Conservation (phyloP, 1,140 invertebrate genomes). For the Zaprionus davidi region DNA sequence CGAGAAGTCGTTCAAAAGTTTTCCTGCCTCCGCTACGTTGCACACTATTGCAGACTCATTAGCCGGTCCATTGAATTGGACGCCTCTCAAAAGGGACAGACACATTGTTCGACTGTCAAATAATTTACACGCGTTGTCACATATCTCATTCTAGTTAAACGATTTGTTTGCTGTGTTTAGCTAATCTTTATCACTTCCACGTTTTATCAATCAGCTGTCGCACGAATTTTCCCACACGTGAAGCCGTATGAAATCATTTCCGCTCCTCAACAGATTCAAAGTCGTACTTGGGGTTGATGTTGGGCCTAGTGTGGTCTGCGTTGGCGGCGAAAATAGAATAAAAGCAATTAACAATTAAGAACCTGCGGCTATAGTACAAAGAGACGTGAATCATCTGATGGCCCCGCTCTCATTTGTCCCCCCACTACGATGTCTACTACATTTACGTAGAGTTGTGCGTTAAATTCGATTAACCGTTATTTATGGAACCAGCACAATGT, state of each 20-base stretch:
- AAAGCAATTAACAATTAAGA: conserved; percentile 56
- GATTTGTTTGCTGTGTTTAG: conserved; percentile 23
- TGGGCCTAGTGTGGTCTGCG: conserved; percentile 34
- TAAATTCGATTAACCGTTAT: conserved; percentile 68
- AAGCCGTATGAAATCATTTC: conserved; percentile 52
- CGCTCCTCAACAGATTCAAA: conserved; percentile 14
- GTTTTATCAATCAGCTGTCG: conserved; percentile 39
- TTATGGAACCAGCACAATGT: conserved; percentile 68
- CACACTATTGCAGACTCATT: conserved; percentile 31
- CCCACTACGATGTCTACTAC: background rate
- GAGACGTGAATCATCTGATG: conserved; percentile 56
- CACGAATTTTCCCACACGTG: conserved; percentile 38
- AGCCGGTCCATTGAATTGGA: conserved; percentile 43
- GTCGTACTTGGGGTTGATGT: background rate
- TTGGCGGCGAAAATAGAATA: conserved; percentile 35
- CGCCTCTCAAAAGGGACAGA: background rate
- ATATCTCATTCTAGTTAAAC: conserved; percentile 56
- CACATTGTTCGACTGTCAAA: conserved; percentile 43
- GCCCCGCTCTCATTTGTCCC: background rate
- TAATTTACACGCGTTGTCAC: conserved; percentile 13
- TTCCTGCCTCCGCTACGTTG: conserved; percentile 1
- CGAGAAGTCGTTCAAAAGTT: conserved; percentile 39
- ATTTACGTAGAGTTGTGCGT: conserved; percentile 19
- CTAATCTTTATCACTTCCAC: conserved; percentile 28
- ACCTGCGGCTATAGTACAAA: conserved; percentile 32